phyloP scores from a whole-genome alignment of 2,797 vertebrate species.

The Hemibagrus guttatus region DNA sequence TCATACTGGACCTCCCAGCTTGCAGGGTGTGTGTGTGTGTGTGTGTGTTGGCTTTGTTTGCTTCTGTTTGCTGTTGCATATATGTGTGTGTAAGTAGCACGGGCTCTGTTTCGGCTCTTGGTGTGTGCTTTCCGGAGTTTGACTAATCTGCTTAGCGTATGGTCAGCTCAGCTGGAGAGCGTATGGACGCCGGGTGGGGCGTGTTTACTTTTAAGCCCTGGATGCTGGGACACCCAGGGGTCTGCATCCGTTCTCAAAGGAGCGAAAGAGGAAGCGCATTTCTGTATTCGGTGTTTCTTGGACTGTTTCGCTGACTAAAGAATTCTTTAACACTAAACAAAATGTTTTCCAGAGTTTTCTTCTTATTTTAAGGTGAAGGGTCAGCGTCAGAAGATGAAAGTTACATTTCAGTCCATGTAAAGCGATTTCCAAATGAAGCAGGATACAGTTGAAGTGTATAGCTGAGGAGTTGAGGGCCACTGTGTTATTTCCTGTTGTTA shows the following conservation, averaged over 20 bases:
- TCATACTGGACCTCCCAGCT: slow-evolving; percentile 46
- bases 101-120: not conserved
- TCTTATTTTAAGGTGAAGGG: not conserved
- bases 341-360: not conserved
- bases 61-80: slow-evolving; percentile 22
- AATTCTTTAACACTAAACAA: not conserved
- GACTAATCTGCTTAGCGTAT: slow-evolving; percentile 28
- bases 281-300: not conserved
- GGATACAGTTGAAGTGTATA: not conserved
- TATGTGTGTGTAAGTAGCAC: not conserved
- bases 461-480: slow-evolving; percentile 26
- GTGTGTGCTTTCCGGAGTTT: slow-evolving; percentile 26
- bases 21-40: slow-evolving; percentile 55
- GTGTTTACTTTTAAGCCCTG: slow-evolving; percentile 28
- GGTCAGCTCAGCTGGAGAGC: slow-evolving; percentile 22
- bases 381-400: not conserved
- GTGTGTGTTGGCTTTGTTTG: slow-evolving; percentile 17
- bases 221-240: not conserved
- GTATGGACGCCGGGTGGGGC: slow-evolving; percentile 15
- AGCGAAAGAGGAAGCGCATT: slow-evolving; percentile 58
- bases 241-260: slow-evolving; percentile 30
- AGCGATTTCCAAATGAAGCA: not conserved
- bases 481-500: slow-evolving; percentile 71
- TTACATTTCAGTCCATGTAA: not conserved
- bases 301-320: not conserved